Percentiles rank a stretch among this genome's conserved stretches.
phyloP scores from a whole-genome alignment of 1,140 invertebrate species.

The Choristoneura fumiferana region DNA sequence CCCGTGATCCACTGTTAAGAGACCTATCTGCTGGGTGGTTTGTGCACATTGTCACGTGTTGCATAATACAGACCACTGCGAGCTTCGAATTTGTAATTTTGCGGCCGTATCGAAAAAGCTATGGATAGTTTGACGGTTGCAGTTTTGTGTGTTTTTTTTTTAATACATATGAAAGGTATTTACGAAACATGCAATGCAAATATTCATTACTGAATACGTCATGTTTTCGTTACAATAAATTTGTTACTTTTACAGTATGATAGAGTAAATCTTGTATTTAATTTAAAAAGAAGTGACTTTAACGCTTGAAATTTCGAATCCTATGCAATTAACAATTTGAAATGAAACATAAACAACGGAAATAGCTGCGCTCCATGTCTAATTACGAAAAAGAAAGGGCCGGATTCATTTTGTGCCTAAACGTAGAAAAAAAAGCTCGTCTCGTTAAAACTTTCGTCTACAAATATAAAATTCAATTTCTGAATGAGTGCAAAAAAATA shows the following conservation, averaged over 20 bases:
- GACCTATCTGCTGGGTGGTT: conserved; percentile 53
- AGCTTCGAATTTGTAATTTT: conserved; percentile 20
- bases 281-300: too few species aligned
- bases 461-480: conserved; percentile 78
- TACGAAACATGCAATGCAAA: too few species aligned
- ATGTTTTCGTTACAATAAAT: too few species aligned
- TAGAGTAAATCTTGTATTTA: too few species aligned
- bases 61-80: conserved; percentile 45
- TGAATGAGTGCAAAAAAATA: conserved; percentile 77
- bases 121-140: conserved; percentile 10
- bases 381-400: conserved; percentile 56
- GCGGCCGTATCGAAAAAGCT: conserved; percentile 7
- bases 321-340: too few species aligned
- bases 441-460: conserved; percentile 74
- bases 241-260: too few species aligned
- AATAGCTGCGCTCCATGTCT: conserved; percentile 33
- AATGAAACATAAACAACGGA: conserved; percentile 15
- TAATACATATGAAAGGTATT: too few species aligned
- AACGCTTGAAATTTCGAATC: too few species aligned
- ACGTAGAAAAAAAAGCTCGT: conserved; percentile 63
- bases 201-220: too few species aligned
- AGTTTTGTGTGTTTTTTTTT: too few species aligned
- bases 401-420: conserved; percentile 56
- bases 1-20: conserved; percentile 65
- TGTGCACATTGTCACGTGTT: conserved; percentile 58